A percentile compares a stretch with the other conserved stretches of the same genome.
These are phyloP conservation scores for Ornithorhynchus anatinus DNA, from an alignment of 2,113 vertebrate genomes.

Conservation along the genomic window DNA sequence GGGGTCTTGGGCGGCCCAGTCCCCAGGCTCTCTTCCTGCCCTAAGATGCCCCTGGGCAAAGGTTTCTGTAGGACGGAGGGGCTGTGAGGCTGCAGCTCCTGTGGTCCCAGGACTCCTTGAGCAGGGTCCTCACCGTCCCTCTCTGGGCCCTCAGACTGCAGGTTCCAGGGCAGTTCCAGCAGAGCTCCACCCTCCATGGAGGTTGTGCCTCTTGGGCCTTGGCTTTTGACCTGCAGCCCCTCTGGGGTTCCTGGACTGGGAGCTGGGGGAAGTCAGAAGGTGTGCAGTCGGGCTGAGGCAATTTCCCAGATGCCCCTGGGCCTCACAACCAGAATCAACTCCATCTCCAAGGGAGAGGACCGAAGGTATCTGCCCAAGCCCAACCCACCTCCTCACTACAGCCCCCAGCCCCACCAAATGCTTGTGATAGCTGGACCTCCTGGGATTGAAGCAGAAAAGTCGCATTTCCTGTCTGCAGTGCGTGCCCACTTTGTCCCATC, in stretches of 20 bases:
- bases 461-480: too few species aligned
- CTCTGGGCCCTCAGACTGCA: neutral
- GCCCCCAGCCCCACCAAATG: neutral
- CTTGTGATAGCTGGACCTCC: too few species aligned
- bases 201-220: neutral
- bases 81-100: too few species aligned
- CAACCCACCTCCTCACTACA: neutral
- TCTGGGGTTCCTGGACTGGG: neutral
- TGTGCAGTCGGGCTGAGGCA: neutral
- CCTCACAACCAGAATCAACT: neutral
- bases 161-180: neutral
- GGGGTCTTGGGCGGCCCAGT: rapidly evolving
- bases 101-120: too few species aligned
- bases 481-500: too few species aligned
- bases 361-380: neutral
- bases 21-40: neutral
- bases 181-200: neutral
- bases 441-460: too few species aligned
- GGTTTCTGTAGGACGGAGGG: too few species aligned
- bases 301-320: neutral
- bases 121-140: neutral
- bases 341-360: too few species aligned
- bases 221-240: neutral
- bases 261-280: constrained; percentile 11
- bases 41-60: too few species aligned